Conservation (phyloP, 2,113 vertebrate genomes). For the Sebastes fasciatus region DNA sequence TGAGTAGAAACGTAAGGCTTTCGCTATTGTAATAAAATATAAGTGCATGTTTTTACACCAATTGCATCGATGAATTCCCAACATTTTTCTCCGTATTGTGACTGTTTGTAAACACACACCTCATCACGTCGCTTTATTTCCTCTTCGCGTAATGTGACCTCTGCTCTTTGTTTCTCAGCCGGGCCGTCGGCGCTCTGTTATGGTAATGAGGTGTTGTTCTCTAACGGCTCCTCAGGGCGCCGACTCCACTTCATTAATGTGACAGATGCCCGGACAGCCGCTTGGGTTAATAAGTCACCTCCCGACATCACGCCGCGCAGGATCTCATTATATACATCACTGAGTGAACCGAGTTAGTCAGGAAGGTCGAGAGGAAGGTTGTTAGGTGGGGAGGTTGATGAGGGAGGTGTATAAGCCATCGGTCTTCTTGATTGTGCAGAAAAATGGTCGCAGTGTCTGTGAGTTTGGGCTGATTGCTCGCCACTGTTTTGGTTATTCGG, state of each 20-base stretch:
- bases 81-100: not conserved
- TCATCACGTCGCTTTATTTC: slow-evolving; percentile 24
- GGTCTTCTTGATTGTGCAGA: not conserved
- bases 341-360: not conserved
- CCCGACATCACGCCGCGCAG: slow-evolving; percentile 22
- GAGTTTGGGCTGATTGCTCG: not conserved
- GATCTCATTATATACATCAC: slow-evolving; percentile 25
- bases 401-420: not conserved
- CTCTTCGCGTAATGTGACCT: slow-evolving; percentile 31
- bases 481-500: not conserved
- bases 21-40: not conserved
- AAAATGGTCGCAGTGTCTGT: not conserved
- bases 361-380: not conserved
- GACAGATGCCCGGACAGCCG: slow-evolving; percentile 51
- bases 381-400: not conserved
- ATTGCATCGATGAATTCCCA: slow-evolving; percentile 14
- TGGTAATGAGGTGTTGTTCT: slow-evolving; percentile 53
- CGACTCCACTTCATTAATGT: slow-evolving; percentile 54
- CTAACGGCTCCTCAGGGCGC: slow-evolving; percentile 2
- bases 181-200: slow-evolving; percentile 22
- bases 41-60: not conserved
- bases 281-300: slow-evolving; percentile 50
- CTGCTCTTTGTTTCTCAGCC: slow-evolving; percentile 6
- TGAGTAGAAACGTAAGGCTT: not conserved
- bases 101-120: slow-evolving; percentile 29